Conservation (phyloP, 2,888 invertebrate genomes). For the Trichogramma evanescens region DNA sequence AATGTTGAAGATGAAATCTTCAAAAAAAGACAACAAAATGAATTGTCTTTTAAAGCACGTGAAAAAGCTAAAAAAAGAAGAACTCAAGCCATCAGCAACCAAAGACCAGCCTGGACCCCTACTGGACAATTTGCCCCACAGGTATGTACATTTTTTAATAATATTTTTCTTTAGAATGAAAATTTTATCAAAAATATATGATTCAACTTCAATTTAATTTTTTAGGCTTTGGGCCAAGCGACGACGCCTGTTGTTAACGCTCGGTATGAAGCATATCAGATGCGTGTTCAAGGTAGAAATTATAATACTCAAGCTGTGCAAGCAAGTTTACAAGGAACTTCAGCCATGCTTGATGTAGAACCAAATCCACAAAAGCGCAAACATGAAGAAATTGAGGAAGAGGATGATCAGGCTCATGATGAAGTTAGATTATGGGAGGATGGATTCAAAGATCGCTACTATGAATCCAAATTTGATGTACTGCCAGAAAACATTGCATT, state of each 20-base stretch:
- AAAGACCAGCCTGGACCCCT: conserved; percentile 63
- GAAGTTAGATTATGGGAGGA: conserved; percentile 91
- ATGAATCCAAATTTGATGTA: conserved; percentile 89
- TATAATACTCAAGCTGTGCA: conserved; percentile 32
- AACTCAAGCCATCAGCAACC: conserved; percentile 50
- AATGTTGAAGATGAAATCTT: conserved; percentile 96
- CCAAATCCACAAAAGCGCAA: conserved; percentile 51
- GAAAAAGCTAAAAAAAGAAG: conserved; percentile 65
- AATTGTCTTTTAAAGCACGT: conserved; percentile 71
- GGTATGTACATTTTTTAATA: conserved; percentile 46
- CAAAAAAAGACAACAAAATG: conserved; percentile 80
- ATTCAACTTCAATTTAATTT: conserved; percentile 18
- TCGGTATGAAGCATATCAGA: conserved; percentile 68
- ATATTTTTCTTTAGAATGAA: neutral
- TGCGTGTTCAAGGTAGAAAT: conserved; percentile 51
- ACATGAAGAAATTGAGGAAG: conserved; percentile 47
- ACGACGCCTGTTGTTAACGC: conserved; percentile 59
- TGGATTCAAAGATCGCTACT: conserved; percentile 97
- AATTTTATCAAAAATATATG: neutral
- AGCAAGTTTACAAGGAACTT: conserved; percentile 25
- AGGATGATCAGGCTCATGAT: conserved; percentile 74
- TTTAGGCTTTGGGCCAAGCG: conserved; percentile 55
- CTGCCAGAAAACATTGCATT: conserved; percentile 69
- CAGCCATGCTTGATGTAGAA: conserved; percentile 40
- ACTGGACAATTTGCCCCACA: conserved; percentile 75